Base-by-base conservation (phyloP, 2,797 vertebrate species). In the Alectoris magna region DNA sequence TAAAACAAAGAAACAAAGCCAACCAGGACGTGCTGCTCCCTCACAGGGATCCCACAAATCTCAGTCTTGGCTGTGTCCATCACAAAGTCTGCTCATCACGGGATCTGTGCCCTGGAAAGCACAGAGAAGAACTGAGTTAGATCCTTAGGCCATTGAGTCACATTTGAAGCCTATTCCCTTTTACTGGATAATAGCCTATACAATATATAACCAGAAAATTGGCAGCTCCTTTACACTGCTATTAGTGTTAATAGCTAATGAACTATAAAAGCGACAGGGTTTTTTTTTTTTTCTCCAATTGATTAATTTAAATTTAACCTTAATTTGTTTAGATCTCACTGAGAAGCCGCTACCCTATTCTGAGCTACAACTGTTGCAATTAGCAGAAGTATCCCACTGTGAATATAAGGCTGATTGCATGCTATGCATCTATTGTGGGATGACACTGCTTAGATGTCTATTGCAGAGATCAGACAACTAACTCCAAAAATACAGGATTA, bases 301-400 rank as follows among this genome's bases (percentile, higher is more conserved):
- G 19, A 91, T 91, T 91, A 4, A 72, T 95, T 94, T 92, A 84
- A 91, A 91, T 84, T 93, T 88, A 81, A 67, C 76, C 84, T 88
- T 95, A 74, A 90, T 95, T 94, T 95, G 77, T 95, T 97, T 95
- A 87, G 87, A 74, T 95, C 77, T 88, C 74, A 75, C 68, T 78
- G 51, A 87, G 88, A 95, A 89, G 66, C 87, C 91, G 88, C 75
- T 94, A 24, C 59, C 36, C 76, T 87, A 18, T 78, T 91, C 46
- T 84, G 68, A 83, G 53, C 88, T 93, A 79, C 36, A 90, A 87
- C 64, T 91, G 58, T 85, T 73, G 67, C 81, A 97, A 94, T 96
- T 95, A 96, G 87, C 79, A 91, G 56, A 77, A 86, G 69, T 51
- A 68, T 72, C 86, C 92, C 59, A 78, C 88, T 80, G 67, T 88